A percentile compares a stretch with the other conserved stretches of the same genome.
These are phyloP conservation scores for Trilocha varians DNA, from an alignment of 2,888 invertebrate genomes.

Conservation along the genomic window DNA sequence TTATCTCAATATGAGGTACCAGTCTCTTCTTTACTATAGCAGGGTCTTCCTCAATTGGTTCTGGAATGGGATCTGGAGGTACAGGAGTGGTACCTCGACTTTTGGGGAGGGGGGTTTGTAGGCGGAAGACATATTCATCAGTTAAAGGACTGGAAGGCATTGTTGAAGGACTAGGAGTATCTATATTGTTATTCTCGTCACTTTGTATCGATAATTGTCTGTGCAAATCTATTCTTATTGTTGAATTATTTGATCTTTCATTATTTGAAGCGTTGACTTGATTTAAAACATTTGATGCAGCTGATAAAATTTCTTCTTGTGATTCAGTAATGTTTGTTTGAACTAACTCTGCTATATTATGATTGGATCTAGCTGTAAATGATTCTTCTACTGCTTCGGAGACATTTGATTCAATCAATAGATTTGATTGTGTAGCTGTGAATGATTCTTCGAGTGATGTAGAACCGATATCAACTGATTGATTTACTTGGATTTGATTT, in stretches of 20 bases:
- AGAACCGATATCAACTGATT: neutral
- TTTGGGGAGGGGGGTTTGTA: conserved; percentile 45
- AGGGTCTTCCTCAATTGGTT: conserved; percentile 41
- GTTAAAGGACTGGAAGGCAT: conserved; percentile 53
- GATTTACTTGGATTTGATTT: conserved; percentile 9
- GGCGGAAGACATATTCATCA: conserved; percentile 58
- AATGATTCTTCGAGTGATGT: too few relatives aligned
- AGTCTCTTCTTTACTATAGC: conserved; percentile 51
- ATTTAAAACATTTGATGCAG: too few relatives aligned
- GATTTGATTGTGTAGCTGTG: too few relatives aligned
- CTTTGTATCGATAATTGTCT: too few relatives aligned
- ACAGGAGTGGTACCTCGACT: conserved; percentile 29
- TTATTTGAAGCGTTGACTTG: too few relatives aligned
- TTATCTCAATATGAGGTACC: conserved; percentile 48
- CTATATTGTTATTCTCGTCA: neutral
- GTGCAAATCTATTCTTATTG: too few relatives aligned
- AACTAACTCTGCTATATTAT: neutral
- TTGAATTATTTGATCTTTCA: too few relatives aligned
- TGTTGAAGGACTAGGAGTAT: conserved; percentile 29
- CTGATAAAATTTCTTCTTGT: too few relatives aligned
- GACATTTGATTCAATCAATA: neutral
- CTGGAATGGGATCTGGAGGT: conserved; percentile 24
- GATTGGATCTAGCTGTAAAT: conserved; percentile 10
- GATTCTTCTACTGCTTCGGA: conserved; percentile 11
- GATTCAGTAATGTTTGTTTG: neutral